These are phyloP conservation scores for Caenorhabditis sinica DNA, from an alignment of 2,888 invertebrate species.

Conservation along the genomic window DNA sequence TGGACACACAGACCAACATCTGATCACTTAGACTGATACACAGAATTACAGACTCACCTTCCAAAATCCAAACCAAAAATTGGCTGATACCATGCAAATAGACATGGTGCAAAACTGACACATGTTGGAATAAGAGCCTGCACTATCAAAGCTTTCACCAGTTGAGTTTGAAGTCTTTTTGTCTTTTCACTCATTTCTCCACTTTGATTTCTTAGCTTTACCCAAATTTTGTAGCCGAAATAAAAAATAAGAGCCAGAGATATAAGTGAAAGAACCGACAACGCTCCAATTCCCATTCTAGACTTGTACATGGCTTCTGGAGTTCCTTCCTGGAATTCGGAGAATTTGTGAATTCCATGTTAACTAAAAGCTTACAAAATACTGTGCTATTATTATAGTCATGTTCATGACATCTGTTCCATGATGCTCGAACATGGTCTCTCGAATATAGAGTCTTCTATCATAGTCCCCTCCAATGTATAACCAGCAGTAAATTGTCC, in stretches of 20 bases:
- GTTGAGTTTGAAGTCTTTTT: conserved; percentile 13
- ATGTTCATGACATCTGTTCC: conserved; percentile 13
- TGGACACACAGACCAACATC: not conserved
- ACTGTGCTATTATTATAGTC: conserved; percentile 9
- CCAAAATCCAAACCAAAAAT: conserved; percentile 16
- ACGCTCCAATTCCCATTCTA: not conserved
- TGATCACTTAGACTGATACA: not conserved
- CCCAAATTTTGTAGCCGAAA: conserved; percentile 24
- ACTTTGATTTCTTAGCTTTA: not conserved
- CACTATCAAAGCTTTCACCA: conserved; percentile 22
- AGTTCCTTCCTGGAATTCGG: conserved; percentile 2
- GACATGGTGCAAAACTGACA: conserved; percentile 40
- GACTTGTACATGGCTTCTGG: conserved; percentile 5
- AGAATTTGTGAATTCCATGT: not conserved
- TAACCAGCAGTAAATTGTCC: conserved; percentile 1
- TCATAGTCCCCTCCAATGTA: not conserved
- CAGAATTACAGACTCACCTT: not conserved
- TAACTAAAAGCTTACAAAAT: not conserved
- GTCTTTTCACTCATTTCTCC: conserved; percentile 20
- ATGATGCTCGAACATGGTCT: conserved; percentile 12
- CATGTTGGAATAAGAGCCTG: conserved; percentile 28
- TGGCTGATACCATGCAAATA: conserved; percentile 15
- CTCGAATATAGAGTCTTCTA: not conserved
- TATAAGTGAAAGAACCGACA: conserved; percentile 13
- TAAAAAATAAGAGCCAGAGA: conserved; percentile 14